These are phyloP conservation scores for Elysia crispata DNA, from an alignment of 2,888 invertebrate genomes.

Conservation along the genomic window DNA sequence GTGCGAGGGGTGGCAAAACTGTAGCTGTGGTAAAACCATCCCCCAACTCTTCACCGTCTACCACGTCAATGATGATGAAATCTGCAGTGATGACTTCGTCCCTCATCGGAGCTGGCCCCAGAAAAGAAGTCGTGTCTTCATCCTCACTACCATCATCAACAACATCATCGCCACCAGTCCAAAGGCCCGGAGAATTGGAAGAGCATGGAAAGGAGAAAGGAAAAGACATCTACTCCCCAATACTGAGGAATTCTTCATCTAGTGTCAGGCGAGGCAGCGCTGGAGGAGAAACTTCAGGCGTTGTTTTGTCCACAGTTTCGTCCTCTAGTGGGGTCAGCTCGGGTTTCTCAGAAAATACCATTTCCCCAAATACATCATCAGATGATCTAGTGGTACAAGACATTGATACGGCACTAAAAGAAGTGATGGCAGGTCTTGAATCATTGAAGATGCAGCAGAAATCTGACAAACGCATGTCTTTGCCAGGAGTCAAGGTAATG, in stretches of 20 bases:
- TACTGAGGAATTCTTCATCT: background rate
- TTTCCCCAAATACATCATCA: constrained; percentile 31
- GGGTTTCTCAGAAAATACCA: background rate
- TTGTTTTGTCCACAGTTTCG: background rate
- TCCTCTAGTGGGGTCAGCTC: constrained; percentile 10
- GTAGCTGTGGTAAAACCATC: constrained; percentile 18
- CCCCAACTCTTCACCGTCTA: constrained; percentile 36
- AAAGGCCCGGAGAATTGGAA: background rate
- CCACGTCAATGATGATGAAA: constrained; percentile 41
- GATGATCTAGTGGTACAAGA: constrained; percentile 56
- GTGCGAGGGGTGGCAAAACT: no score
- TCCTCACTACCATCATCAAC: background rate
- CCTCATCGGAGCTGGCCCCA: background rate
- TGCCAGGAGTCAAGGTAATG: constrained; percentile 67
- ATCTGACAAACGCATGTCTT: constrained; percentile 69
- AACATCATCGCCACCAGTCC: background rate
- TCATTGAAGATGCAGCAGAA: constrained; percentile 74
- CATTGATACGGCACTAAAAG: constrained; percentile 77
- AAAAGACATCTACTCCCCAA: no score
- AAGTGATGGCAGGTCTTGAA: constrained; percentile 76
- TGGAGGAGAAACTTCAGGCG: no score
- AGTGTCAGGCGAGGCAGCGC: background rate
- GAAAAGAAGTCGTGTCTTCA: no score
- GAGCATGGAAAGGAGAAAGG: background rate
- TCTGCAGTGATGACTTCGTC: constrained; percentile 40